phyloP scores from a whole-genome alignment of 2,797 vertebrate genomes.

The Morelia viridis region DNA sequence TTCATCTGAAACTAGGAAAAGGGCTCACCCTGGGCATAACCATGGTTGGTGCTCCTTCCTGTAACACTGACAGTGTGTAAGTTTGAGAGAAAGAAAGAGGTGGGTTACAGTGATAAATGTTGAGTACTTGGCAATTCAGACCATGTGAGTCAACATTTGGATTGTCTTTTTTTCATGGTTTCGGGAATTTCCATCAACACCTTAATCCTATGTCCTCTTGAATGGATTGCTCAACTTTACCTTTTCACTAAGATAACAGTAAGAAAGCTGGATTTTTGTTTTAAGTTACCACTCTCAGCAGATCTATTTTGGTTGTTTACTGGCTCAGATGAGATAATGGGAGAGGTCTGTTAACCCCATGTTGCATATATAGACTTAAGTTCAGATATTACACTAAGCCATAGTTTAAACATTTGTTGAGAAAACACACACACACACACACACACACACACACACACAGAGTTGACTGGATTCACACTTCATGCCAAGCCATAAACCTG shows the following conservation, averaged over 20 bases:
- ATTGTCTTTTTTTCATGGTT: neutral
- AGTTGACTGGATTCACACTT: neutral
- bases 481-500: neutral
- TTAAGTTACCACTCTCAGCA: neutral
- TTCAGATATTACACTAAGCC: neutral
- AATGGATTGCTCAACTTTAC: neutral
- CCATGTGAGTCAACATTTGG: neutral
- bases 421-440: neutral
- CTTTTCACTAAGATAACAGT: neutral
- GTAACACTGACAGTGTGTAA: neutral
- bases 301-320: neutral
- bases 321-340: neutral
- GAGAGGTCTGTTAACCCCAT: neutral
- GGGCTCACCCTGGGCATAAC: too few species aligned
- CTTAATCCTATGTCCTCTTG: neutral
- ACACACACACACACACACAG: too few species aligned
- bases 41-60: neutral
- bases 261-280: neutral
- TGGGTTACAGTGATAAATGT: neutral
- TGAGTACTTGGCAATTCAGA: neutral
- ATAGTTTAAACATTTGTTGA: neutral
- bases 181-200: neutral
- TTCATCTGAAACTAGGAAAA: too few species aligned
- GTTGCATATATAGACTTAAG: neutral
- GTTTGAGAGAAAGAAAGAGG: too few species aligned